phyloP scores from a whole-genome alignment of 2,888 invertebrate genomes.

The Asteroscopus sphinx region DNA sequence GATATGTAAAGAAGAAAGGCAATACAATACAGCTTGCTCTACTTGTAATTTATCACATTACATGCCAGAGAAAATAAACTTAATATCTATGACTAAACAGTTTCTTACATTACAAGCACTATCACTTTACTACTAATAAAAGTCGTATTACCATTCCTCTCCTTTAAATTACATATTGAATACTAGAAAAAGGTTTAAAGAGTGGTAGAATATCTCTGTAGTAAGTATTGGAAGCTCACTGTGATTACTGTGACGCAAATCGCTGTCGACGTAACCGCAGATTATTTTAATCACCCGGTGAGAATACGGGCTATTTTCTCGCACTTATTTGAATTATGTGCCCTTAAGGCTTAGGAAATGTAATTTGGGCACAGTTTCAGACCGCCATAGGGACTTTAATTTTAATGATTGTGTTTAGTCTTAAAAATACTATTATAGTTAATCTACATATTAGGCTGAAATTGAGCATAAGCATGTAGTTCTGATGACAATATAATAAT shows the following conservation, averaged over 20 bases:
- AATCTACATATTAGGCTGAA: too few relatives aligned
- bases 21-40: neutral
- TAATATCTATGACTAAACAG: slow-evolving; percentile 40
- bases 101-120: slow-evolving; percentile 27
- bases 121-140: slow-evolving; percentile 19
- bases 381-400: neutral
- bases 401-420: too few relatives aligned
- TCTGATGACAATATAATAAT: too few relatives aligned
- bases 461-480: too few relatives aligned
- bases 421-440: too few relatives aligned
- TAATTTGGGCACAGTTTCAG: neutral
- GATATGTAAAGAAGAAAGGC: neutral
- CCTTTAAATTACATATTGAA: slow-evolving; percentile 30
- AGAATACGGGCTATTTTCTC: slow-evolving; percentile 19
- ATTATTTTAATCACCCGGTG: slow-evolving; percentile 48
- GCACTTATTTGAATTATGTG: slow-evolving; percentile 14
- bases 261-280: slow-evolving; percentile 43
- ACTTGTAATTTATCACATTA: slow-evolving; percentile 27
- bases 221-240: slow-evolving; percentile 21
- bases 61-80: slow-evolving; percentile 12
- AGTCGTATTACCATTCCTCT: neutral
- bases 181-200: slow-evolving; percentile 37
- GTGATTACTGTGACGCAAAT: slow-evolving; percentile 48
- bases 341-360: neutral
- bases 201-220: slow-evolving; percentile 20